Evolutionary conservation across 2,888 invertebrate species (phyloP).

Genomic region (Xestoiulus laeticollis): DNA sequence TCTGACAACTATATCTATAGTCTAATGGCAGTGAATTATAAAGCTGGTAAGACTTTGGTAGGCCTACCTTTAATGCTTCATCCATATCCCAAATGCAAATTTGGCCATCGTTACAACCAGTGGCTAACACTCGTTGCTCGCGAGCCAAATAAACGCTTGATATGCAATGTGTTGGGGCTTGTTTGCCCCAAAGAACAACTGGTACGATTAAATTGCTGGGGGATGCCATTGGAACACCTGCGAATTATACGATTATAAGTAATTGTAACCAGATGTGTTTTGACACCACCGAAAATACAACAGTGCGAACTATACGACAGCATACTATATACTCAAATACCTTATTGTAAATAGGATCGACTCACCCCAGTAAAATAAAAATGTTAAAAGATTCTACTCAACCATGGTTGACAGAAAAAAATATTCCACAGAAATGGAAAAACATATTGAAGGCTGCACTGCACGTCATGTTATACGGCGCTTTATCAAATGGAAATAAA

Average conservation of each 20-base stretch:
- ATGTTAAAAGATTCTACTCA: not conserved
- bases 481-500: not conserved
- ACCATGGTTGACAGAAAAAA: not conserved
- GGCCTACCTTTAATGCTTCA: slow-evolving; percentile 76
- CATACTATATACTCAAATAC: not conserved
- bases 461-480: not conserved
- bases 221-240: slow-evolving; percentile 57
- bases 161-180: slow-evolving; percentile 96
- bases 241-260: not conserved
- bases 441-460: not conserved
- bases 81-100: slow-evolving; percentile 95
- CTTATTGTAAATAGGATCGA: not conserved
- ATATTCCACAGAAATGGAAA: not conserved
- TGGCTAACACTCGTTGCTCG: slow-evolving; percentile 91
- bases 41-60: not conserved
- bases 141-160: slow-evolving; percentile 90
- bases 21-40: not conserved
- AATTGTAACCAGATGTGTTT: not conserved
- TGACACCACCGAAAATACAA: not conserved
- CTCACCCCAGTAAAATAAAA: slow-evolving; percentile 6
- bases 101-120: slow-evolving; percentile 98
- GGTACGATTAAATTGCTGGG: slow-evolving; percentile 82
- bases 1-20: not conserved
- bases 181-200: slow-evolving; percentile 95
- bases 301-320: not conserved